Conservation (phyloP, 2,113 vertebrate species). For the Scomber japonicus region DNA sequence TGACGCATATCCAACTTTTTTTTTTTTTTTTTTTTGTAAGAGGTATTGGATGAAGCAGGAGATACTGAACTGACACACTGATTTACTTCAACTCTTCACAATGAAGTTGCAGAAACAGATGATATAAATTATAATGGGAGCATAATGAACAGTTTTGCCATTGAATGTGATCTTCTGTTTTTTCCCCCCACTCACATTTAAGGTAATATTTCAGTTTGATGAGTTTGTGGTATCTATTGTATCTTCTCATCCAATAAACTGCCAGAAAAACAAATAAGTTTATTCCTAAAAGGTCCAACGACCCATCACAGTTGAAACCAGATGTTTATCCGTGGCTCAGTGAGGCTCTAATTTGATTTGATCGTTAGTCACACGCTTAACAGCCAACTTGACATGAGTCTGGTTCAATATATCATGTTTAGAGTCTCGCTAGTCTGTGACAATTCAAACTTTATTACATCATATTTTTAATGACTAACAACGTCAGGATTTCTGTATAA, state of each 20-base stretch:
- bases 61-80: neutral
- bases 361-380: conserved; percentile 4
- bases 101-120: neutral
- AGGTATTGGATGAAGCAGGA: neutral
- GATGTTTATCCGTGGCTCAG: conserved; percentile 33
- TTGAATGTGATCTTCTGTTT: too few species aligned
- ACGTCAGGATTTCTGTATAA: conserved; percentile 1
- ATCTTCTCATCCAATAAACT: neutral
- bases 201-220: too few species aligned
- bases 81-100: neutral
- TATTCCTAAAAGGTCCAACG: neutral
- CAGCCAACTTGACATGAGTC: conserved; percentile 21
- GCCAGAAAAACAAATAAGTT: neutral
- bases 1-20: neutral
- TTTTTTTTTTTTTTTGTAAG: neutral
- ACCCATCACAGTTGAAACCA: conserved; percentile 13
- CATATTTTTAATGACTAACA: neutral
- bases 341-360: conserved; percentile 30
- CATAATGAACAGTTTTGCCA: neutral
- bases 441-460: neutral
- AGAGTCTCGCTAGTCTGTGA: neutral
- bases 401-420: neutral
- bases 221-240: too few species aligned
- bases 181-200: too few species aligned
- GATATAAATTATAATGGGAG: neutral